These are phyloP conservation scores for Apodemia zela DNA, from an alignment of 2,888 invertebrate species.

Conservation along the genomic window DNA sequence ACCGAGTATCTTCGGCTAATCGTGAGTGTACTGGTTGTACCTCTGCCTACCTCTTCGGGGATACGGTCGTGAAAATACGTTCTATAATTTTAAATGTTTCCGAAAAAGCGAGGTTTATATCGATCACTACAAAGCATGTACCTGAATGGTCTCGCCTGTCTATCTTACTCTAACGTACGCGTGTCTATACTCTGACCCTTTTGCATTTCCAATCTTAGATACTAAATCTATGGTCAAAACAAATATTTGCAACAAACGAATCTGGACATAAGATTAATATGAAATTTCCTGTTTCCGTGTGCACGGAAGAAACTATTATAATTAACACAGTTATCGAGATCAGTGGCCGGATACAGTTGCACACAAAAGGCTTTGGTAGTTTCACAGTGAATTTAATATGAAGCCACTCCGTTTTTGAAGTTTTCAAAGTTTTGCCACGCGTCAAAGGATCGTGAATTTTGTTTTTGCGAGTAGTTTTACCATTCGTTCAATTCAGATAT, in stretches of 20 bases:
- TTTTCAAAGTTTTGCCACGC: neutral
- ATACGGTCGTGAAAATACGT: too few species aligned
- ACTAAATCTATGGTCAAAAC: too few species aligned
- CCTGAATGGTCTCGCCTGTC: too few species aligned
- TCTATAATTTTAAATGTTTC: too few species aligned
- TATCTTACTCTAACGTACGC: too few species aligned
- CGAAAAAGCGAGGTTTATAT: too few species aligned
- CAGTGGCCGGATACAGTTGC: constrained; percentile 5
- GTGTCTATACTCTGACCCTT: too few species aligned
- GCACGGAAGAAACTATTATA: constrained; percentile 11
- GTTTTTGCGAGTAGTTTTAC: neutral
- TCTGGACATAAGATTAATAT: neutral
- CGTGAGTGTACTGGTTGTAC: too few species aligned
- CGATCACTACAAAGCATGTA: too few species aligned
- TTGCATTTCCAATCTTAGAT: too few species aligned
- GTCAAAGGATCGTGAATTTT: constrained; percentile 10
- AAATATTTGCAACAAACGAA: neutral
- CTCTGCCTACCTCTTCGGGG: too few species aligned
- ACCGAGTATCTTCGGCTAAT: too few species aligned
- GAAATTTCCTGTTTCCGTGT: constrained; percentile 1
- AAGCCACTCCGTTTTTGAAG: constrained; percentile 7
- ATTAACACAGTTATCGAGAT: constrained; percentile 6
- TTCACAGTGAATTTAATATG: constrained; percentile 20
- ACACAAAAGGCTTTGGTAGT: constrained; percentile 7
- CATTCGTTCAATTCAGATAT: neutral